Evolutionary conservation across 2,888 invertebrate species (phyloP), one percentile per base, ranked within the genome.

Genomic region (Limnephilus auricula): DNA sequence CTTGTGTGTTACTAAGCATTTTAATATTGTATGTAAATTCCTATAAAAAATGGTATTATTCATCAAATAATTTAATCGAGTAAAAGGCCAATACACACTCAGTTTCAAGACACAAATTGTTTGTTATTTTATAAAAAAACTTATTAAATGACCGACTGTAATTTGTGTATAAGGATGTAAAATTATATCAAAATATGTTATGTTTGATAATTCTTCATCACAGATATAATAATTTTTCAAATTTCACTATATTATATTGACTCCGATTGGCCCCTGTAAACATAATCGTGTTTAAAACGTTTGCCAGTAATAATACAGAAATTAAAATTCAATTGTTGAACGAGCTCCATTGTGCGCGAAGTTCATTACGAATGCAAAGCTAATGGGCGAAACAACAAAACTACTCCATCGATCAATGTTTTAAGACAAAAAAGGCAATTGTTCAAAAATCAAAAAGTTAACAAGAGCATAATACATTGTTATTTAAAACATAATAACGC

Each of bases 371-470:
- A 90, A 82, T 87, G 80, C 87, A 45, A 82, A 79, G 37, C 40
- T 88, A 86, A 90, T 90, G 80, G 87, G 79, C 90, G 18, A 79
- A 82, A 90, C 90, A 45, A 79, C 89, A 91, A 92, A 90, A 91
- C 90, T 89, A 89, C 93, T 92, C 89, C 92, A 93, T 93, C 92
- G 91, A 92, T 93, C 93, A 93, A 90, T 89, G 85, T 88, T 88
- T 89, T 87, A 83, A 50, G 80, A 90, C 78, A 87, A 86, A 90
- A 85, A 86, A 84, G 50, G 84, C 90, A 89, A 91, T 92, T 90
- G 92, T 92, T 89, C 32, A 86, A 86, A 90, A 89, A 91, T 93
- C 92, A 84, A 92, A 92, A 93, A 93, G 92, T 92, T 92, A 91
- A 90, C 92, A 88, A 80, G 89, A 89, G 30, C 30, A 92, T 79